Conservation (phyloP, 2,113 vertebrate species). For the Nesoenas mayeri region DNA sequence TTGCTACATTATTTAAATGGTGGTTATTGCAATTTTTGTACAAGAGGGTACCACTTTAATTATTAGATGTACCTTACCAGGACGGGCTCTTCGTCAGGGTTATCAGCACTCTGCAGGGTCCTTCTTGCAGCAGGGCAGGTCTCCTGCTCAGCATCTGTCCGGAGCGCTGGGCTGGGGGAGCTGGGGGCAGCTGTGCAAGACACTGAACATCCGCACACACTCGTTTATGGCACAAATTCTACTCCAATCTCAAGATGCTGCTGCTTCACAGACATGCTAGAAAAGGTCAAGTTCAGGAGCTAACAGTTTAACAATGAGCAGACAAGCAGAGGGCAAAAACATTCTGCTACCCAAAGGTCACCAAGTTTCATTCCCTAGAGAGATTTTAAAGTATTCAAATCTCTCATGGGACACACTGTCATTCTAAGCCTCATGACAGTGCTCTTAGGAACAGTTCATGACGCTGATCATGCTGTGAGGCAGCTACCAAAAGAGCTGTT, state of each 20-base stretch:
- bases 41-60: neutral
- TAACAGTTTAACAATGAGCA: neutral
- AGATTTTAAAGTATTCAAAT: neutral
- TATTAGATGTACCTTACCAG: neutral
- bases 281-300: neutral
- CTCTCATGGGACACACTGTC: neutral
- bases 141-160: neutral
- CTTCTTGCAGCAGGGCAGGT: neutral
- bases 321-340: neutral
- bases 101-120: neutral
- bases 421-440: neutral
- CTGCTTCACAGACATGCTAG: neutral
- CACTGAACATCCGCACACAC: neutral
- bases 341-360: neutral
- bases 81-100: neutral
- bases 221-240: neutral
- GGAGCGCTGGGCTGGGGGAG: neutral
- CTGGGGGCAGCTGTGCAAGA: neutral
- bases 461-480: neutral
- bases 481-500: neutral
- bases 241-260: neutral
- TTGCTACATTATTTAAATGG: conserved; percentile 16
- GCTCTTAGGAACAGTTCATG: neutral
- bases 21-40: neutral
- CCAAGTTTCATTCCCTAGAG: neutral